A percentile compares a stretch with the other conserved stretches of the same genome.
Evolutionary conservation across 2,797 vertebrate species (phyloP).

Genomic region (Sus cebifrons): DNA sequence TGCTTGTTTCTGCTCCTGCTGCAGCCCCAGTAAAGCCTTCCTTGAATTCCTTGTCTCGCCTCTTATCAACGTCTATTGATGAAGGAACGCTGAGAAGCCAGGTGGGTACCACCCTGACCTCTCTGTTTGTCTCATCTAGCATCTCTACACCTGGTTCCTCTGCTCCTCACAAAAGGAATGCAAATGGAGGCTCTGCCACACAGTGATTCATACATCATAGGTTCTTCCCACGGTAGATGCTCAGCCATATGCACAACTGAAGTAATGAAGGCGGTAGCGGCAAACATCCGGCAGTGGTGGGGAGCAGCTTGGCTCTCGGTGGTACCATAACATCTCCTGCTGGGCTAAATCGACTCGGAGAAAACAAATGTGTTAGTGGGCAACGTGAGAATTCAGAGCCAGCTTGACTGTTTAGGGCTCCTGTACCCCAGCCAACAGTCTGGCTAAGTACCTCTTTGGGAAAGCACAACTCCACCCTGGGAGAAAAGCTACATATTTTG

Average conservation of each 20-base stretch:
- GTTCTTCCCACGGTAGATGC: constrained; percentile 39
- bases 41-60: too few species aligned
- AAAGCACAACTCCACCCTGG: constrained; percentile 61
- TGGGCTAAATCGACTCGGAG: constrained; percentile 48
- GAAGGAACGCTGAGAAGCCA: too few species aligned
- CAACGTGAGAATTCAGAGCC: constrained; percentile 43
- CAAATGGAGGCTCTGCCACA: background rate
- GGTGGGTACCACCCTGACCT: too few species aligned
- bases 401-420: constrained; percentile 57
- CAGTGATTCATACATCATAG: constrained; percentile 8
- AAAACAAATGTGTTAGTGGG: constrained; percentile 69
- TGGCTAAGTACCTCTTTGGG: constrained; percentile 57
- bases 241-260: constrained; percentile 51
- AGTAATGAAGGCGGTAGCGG: constrained; percentile 62
- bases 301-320: constrained; percentile 67
- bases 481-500: constrained; percentile 55
- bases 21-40: too few species aligned
- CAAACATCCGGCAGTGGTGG: background rate
- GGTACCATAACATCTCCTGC: background rate
- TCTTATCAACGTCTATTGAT: too few species aligned
- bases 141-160: background rate
- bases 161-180: background rate
- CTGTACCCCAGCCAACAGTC: constrained; percentile 8
- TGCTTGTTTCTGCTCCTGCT: too few species aligned
- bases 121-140: background rate